Percentiles rank a stretch among this genome's conserved stretches.
phyloP scores from a whole-genome alignment of 2,888 invertebrate genomes.

The Carcina quercana region DNA sequence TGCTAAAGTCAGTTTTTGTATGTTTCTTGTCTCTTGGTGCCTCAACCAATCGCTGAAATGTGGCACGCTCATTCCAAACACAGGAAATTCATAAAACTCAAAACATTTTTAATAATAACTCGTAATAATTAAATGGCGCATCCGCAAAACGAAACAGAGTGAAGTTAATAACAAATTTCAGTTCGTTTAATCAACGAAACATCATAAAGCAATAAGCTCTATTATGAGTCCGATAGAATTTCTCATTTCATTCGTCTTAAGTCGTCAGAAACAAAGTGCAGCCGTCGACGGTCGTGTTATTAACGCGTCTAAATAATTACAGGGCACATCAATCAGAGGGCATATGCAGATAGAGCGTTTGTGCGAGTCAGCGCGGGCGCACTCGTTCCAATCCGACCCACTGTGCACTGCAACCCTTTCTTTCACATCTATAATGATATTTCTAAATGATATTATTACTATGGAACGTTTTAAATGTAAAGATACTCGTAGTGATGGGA shows the following conservation, averaged over 20 bases:
- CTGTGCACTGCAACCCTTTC: slow-evolving; percentile 73
- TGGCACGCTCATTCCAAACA: neutral
- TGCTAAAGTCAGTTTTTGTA: no score
- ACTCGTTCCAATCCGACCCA: slow-evolving; percentile 59
- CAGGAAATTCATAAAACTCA: slow-evolving; percentile 17
- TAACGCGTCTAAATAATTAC: slow-evolving; percentile 75
- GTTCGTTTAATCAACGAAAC: slow-evolving; percentile 68
- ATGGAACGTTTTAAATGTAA: slow-evolving; percentile 35
- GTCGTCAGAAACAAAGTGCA: slow-evolving; percentile 72
- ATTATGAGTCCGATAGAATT: slow-evolving; percentile 68
- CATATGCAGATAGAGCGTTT: slow-evolving; percentile 70
- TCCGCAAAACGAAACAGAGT: slow-evolving; percentile 35
- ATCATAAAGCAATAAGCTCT: slow-evolving; percentile 66
- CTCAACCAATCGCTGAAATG: no score
- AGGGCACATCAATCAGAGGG: slow-evolving; percentile 72
- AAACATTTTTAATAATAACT: slow-evolving; percentile 8
- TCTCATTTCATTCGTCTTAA: slow-evolving; percentile 73
- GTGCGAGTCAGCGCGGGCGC: slow-evolving; percentile 71
- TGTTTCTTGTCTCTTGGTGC: no score
- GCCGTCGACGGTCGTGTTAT: slow-evolving; percentile 69
- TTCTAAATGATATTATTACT: slow-evolving; percentile 62
- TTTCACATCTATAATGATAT: slow-evolving; percentile 69
- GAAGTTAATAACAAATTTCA: slow-evolving; percentile 46
- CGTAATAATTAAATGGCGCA: slow-evolving; percentile 37
- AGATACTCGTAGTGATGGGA: slow-evolving; percentile 35